phyloP scores from a whole-genome alignment of 2,888 invertebrate species.

The Apotomis capreana region DNA sequence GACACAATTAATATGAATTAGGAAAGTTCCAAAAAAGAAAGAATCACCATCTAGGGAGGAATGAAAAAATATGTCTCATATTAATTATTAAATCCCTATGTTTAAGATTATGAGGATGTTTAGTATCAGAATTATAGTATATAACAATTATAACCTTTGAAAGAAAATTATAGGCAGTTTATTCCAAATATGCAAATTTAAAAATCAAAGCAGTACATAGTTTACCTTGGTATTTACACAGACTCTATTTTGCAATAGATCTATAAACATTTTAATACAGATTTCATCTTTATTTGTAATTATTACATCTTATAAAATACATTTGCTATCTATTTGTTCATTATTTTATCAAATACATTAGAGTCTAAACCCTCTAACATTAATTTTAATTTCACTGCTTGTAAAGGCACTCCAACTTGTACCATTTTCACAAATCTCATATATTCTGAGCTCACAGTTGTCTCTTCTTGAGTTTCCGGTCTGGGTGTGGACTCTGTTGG shows the following conservation, averaged over 20 bases:
- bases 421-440: conserved; percentile 94
- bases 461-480: conserved; percentile 34
- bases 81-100: no score
- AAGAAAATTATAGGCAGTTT: no score
- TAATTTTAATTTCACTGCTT: conserved; percentile 93
- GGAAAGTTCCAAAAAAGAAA: no score
- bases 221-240: background rate
- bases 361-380: conserved; percentile 91
- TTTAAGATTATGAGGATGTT: no score
- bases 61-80: no score
- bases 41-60: no score
- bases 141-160: no score
- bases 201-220: no score
- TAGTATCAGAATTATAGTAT: no score
- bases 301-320: background rate
- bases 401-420: conserved; percentile 92
- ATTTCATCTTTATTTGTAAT: background rate
- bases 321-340: conserved; percentile 52
- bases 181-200: no score
- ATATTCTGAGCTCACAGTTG: conserved; percentile 86
- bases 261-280: no score
- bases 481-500: conserved; percentile 5
- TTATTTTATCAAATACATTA: conserved; percentile 83
- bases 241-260: background rate
- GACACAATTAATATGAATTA: no score